Evolutionary conservation across 2,888 invertebrate species (phyloP), one percentile per base, ranked within the genome.

Genomic region (Sesia apiformis): DNA sequence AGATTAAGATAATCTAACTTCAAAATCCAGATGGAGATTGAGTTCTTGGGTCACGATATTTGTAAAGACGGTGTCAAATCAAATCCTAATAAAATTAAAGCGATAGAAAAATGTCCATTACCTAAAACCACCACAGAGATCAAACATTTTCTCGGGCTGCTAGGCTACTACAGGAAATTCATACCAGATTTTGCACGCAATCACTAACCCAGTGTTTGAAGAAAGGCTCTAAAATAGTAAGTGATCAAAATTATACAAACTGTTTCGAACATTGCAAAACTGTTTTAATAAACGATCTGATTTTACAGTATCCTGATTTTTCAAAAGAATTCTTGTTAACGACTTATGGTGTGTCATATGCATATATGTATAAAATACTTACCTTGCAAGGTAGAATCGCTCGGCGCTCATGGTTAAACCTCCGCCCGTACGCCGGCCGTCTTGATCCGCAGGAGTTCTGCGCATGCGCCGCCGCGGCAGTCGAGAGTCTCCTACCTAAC

Each of bases 41-140:
- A 69, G 39, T 68, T 67, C 5, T 52, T 63, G n/a, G 66, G 71
- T 0, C 67, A 69, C 51, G 53, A 61, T 0, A 67, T 67, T 4
- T 60, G 56, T 38, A 57, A 50, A 23, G 63, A 67, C 1, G 67
- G 67, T 4, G 52, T 69, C 4, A 66, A 67, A 54, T 67, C 67
- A 0, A 66, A 69, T 40, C 63, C 64, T 0, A 60, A 66, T 38
- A 68, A 69, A 56, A 63, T 69, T 4, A 5, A 38, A 4, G 66
- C 65, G 4, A 63, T 69, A 3, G 6, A 58, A 55, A 63, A 63
- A 8, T 68, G 59, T 40, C 69, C 0, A 40, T 68, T 5, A 7
- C 76, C 73, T 0, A 63, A 78, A 39, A 49, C 53, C 4, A 46
- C 51, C 23, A 53, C 43, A 46, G 53, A 56, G 52, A 53, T 56